Conservation (phyloP, 2,797 vertebrate genomes). For the Parambassis ranga region DNA sequence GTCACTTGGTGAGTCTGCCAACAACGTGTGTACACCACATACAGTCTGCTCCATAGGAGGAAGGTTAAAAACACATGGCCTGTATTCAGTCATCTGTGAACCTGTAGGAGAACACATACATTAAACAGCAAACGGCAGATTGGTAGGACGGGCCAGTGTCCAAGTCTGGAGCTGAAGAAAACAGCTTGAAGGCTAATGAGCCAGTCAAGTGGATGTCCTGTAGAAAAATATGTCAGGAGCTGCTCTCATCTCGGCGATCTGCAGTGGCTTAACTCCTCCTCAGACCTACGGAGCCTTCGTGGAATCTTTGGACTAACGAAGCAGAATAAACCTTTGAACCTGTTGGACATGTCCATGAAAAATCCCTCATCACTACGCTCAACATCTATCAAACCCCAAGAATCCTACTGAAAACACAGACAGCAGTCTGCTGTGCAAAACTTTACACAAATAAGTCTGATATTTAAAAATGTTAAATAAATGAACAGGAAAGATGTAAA, state of each 20-base stretch:
- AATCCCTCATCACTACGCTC: constrained; percentile 11
- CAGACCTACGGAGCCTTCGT: constrained; percentile 18
- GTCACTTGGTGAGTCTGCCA: too few relatives aligned
- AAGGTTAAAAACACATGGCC: neutral
- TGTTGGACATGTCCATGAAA: constrained; percentile 46
- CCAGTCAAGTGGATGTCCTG: constrained; percentile 72
- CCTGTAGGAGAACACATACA: constrained; percentile 14
- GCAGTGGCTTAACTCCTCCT: constrained; percentile 52
- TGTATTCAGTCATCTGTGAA: neutral
- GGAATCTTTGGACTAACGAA: constrained; percentile 26
- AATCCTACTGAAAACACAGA: neutral
- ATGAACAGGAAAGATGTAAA: constrained; percentile 23
- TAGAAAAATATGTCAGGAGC: constrained; percentile 61
- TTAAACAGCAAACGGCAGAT: constrained; percentile 27
- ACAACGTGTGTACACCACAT: too few relatives aligned
- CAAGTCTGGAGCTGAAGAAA: constrained; percentile 55
- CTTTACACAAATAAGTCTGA: neutral
- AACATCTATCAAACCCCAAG: neutral
- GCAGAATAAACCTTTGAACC: constrained; percentile 54
- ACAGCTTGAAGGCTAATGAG: constrained; percentile 73
- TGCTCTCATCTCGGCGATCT: constrained; percentile 44
- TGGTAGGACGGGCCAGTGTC: constrained; percentile 23
- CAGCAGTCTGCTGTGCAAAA: neutral
- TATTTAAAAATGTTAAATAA: neutral
- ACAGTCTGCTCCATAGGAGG: too few relatives aligned